Evolutionary conservation across 2,113 vertebrate genomes (phyloP).

Genomic region (Nerophis ophidion): DNA sequence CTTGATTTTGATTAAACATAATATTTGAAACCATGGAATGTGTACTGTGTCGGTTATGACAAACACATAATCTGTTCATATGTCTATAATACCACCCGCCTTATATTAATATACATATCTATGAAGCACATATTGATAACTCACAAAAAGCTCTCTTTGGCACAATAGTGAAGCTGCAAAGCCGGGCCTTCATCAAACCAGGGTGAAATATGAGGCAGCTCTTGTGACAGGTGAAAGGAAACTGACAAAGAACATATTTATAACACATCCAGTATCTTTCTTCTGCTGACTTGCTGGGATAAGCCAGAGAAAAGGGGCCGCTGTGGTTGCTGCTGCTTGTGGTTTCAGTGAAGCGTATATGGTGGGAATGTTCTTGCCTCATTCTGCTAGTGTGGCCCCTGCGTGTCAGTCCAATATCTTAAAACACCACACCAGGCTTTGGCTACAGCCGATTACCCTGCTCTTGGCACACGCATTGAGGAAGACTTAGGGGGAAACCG

Average conservation of each 20-base stretch:
- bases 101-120: constrained; percentile 16
- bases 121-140: constrained; percentile 46
- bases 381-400: constrained; percentile 66
- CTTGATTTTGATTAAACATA: no score
- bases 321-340: neutral
- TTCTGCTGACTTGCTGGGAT: constrained; percentile 47
- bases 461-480: constrained; percentile 69
- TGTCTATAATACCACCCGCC: constrained; percentile 47
- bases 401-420: constrained; percentile 75
- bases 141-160: constrained; percentile 40
- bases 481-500: constrained; percentile 67
- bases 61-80: no score
- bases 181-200: constrained; percentile 57
- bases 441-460: constrained; percentile 75
- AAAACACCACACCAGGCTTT: constrained; percentile 74
- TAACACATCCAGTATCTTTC: constrained; percentile 57
- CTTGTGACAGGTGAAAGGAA: constrained; percentile 65
- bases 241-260: constrained; percentile 59
- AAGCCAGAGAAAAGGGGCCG: constrained; percentile 28
- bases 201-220: constrained; percentile 54
- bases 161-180: constrained; percentile 49
- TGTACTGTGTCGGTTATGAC: constrained; percentile 4
- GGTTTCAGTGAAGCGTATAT: neutral
- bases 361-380: constrained; percentile 37
- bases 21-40: neutral